phyloP scores from a whole-genome alignment of 2,797 vertebrate species.

The Pipistrellus kuhlii region DNA sequence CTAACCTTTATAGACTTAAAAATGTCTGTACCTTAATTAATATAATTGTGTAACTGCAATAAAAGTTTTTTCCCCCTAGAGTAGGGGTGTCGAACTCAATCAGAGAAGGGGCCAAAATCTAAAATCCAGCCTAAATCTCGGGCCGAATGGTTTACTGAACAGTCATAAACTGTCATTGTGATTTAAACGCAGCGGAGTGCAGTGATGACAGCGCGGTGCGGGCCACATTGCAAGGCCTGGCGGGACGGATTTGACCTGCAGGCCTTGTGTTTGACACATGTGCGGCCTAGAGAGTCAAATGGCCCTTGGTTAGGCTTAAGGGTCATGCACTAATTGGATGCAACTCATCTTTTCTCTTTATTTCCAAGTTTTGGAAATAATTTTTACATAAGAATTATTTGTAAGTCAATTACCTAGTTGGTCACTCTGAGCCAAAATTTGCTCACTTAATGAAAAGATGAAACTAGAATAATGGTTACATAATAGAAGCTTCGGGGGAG shows the following conservation, averaged over 20 bases:
- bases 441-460: slow-evolving; percentile 31
- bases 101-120: too few species aligned
- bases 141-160: too few species aligned
- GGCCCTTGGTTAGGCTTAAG: background rate
- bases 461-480: background rate
- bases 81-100: too few species aligned
- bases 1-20: slow-evolving; percentile 54
- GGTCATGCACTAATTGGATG: background rate
- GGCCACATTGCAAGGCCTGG: too few species aligned
- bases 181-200: too few species aligned
- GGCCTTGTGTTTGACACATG: too few species aligned
- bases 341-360: slow-evolving; percentile 21
- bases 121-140: too few species aligned
- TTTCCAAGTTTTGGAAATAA: slow-evolving; percentile 40
- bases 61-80: slow-evolving; percentile 5
- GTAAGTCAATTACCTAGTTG: background rate
- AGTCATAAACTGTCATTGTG: too few species aligned
- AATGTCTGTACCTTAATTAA: slow-evolving; percentile 14
- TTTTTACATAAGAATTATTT: background rate
- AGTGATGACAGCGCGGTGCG: too few species aligned
- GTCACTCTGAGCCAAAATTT: background rate
- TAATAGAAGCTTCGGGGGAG: slow-evolving; percentile 37
- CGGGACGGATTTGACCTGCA: too few species aligned
- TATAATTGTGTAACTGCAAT: slow-evolving; percentile 6
- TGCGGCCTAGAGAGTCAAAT: background rate